phyloP scores from a whole-genome alignment of 2,888 invertebrate genomes.

The Trimorus sp. region DNA sequence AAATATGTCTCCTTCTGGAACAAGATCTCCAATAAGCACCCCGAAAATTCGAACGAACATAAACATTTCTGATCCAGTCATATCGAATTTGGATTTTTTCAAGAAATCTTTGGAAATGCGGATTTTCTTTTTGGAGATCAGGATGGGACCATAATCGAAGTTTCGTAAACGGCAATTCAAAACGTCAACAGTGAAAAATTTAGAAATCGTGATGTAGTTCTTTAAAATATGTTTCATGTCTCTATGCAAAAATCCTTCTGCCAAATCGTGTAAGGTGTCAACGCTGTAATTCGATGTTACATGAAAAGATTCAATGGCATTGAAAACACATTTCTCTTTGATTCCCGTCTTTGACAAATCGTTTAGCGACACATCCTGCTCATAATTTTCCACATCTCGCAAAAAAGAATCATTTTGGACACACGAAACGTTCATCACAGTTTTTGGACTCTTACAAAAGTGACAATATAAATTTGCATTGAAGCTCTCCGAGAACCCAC shows the following conservation, averaged over 20 bases:
- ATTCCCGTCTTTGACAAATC: constrained; percentile 20
- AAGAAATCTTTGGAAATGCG: neutral
- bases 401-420: constrained; percentile 9
- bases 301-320: constrained; percentile 20
- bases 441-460: constrained; percentile 22
- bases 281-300: constrained; percentile 22
- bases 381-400: constrained; percentile 15
- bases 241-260: constrained; percentile 15
- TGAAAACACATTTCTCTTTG: constrained; percentile 19
- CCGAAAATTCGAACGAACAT: constrained; percentile 22
- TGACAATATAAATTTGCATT: constrained; percentile 29
- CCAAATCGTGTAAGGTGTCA: constrained; percentile 32
- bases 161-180: constrained; percentile 12
- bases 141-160: constrained; percentile 9
- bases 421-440: constrained; percentile 1
- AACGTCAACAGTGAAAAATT: constrained; percentile 8
- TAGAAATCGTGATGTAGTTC: neutral
- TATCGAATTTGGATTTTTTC: constrained; percentile 27
- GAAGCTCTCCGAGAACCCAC: constrained; percentile 25
- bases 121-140: constrained; percentile 1
- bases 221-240: constrained; percentile 21
- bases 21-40: constrained; percentile 2
- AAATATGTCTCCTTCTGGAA: constrained; percentile 14
- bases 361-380: constrained; percentile 1
- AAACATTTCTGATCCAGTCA: constrained; percentile 34